Conservation (phyloP, 2,888 invertebrate species). For the Megalurothrips usitatus region DNA sequence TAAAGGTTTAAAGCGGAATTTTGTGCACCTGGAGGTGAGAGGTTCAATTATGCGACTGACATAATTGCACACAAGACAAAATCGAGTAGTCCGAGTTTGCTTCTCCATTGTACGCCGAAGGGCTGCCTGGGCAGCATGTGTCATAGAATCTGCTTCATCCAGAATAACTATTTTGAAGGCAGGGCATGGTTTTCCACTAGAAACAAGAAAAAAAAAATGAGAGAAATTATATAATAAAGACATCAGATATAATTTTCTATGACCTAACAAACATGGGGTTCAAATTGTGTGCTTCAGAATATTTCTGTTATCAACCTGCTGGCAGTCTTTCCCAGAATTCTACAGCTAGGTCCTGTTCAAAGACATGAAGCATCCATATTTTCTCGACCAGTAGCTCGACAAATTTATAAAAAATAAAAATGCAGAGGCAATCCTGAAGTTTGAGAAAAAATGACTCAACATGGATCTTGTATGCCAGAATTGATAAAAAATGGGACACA, state of each 20-base stretch:
- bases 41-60: slow-evolving; percentile 97
- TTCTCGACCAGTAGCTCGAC: not conserved
- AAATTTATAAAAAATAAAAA: not conserved
- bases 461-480: not conserved
- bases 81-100: slow-evolving; percentile 88
- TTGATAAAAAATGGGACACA: not conserved
- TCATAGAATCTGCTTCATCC: slow-evolving; percentile 99
- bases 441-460: not conserved
- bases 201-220: slow-evolving; percentile 33
- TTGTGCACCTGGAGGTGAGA: slow-evolving; percentile 94
- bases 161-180: slow-evolving; percentile 94
- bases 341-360: not conserved
- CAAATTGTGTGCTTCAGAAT: not conserved
- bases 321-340: not conserved
- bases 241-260: slow-evolving; percentile 1
- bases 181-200: slow-evolving; percentile 79
- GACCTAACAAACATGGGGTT: not conserved
- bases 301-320: not conserved
- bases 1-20: slow-evolving; percentile 93
- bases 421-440: not conserved
- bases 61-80: slow-evolving; percentile 98
- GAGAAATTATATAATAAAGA: not conserved
- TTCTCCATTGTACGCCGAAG: slow-evolving; percentile 96
- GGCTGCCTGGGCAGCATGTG: slow-evolving; percentile 92
- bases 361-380: not conserved